A percentile compares a stretch with the other conserved stretches of the same genome.
Conservation (phyloP, 2,797 vertebrate species). For the Lepidocolaptes lacrymiger region DNA sequence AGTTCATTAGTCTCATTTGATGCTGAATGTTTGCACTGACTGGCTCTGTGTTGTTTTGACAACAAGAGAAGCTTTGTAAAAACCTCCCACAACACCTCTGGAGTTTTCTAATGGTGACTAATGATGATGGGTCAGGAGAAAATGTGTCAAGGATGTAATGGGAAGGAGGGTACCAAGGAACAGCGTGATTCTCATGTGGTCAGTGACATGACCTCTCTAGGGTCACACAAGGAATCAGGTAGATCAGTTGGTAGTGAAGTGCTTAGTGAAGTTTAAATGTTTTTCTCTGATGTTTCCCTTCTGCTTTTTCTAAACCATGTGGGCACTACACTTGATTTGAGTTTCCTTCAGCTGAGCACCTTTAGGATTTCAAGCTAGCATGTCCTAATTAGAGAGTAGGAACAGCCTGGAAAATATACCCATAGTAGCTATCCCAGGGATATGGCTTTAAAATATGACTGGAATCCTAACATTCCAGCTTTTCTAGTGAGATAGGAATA, state of each 20-base stretch:
- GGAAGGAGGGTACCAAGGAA: background rate
- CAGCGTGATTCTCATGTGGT: background rate
- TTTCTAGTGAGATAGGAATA: background rate
- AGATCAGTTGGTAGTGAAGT: background rate
- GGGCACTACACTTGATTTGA: background rate
- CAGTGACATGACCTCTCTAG: background rate
- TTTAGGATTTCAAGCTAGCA: background rate
- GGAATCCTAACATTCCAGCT: background rate
- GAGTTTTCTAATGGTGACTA: background rate
- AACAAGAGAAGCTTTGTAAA: background rate
- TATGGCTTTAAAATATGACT: background rate
- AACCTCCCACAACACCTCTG: background rate
- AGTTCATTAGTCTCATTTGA: background rate
- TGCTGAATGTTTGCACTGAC: background rate
- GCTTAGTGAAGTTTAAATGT: background rate
- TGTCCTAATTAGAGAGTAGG: background rate
- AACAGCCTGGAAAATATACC: background rate
- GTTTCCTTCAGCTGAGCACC: background rate
- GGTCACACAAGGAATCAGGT: background rate
- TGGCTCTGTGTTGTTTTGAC: background rate
- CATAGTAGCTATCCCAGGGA: background rate
- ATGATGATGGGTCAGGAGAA: background rate
- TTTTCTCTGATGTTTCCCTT: background rate
- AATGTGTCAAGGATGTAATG: background rate
- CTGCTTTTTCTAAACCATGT: background rate